These are phyloP conservation scores for Zaprionus camerounensis DNA, from an alignment of 1,140 invertebrate species.

Conservation along the genomic window DNA sequence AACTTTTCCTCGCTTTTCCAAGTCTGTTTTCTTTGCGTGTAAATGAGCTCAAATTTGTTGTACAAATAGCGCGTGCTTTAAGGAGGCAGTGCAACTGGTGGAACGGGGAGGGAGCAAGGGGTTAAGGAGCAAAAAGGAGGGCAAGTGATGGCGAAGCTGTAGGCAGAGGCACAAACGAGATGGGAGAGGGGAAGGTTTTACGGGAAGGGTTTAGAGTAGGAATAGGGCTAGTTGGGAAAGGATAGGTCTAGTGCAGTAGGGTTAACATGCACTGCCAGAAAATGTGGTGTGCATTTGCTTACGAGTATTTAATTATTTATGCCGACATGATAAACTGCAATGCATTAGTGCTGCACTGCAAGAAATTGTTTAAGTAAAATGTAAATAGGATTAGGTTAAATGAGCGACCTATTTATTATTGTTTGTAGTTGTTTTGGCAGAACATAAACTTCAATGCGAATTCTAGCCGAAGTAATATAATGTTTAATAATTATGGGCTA, in stretches of 20 bases:
- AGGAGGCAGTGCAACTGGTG: neutral
- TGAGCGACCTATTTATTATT: too few species aligned
- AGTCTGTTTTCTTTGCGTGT: conserved; percentile 56
- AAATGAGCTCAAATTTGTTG: conserved; percentile 79
- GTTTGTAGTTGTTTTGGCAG: too few species aligned
- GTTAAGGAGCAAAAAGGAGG: neutral
- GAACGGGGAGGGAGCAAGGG: neutral
- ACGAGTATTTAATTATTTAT: conserved; percentile 11
- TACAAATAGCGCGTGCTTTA: conserved; percentile 58
- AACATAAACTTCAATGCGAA: too few species aligned
- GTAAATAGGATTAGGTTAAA: too few species aligned
- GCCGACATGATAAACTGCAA: conserved; percentile 4
- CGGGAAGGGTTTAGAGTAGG: too few species aligned
- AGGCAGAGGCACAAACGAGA: neutral
- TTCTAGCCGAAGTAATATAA: too few species aligned
- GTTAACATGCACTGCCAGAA: conserved; percentile 20
- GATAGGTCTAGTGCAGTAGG: too few species aligned
- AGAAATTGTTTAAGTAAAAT: neutral
- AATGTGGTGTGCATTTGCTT: conserved; percentile 1
- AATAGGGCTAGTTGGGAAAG: too few species aligned
- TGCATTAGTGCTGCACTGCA: neutral
- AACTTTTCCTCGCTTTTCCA: conserved; percentile 30
- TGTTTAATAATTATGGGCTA: too few species aligned
- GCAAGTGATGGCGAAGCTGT: neutral
- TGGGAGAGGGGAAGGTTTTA: too few species aligned